Evolutionary conservation across 2,113 vertebrate species (phyloP), one percentile per base, ranked within the genome.

Genomic region (Rhinopithecus roxellana): DNA sequence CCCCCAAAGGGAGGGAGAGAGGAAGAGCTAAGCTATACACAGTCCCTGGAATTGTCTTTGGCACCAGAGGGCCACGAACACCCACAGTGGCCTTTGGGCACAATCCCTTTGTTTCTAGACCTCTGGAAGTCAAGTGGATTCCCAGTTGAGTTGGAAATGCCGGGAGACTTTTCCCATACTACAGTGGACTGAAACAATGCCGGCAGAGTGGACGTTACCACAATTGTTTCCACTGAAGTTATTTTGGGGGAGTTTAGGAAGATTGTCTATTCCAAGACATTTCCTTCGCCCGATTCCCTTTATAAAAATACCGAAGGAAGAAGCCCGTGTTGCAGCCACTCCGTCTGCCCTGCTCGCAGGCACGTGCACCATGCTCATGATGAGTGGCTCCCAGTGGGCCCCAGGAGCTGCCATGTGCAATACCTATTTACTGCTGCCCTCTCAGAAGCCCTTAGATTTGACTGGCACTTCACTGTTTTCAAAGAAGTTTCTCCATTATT

Each of bases 171-270:
- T 99, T 98, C 98, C 98, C 98, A 98, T 98, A 98, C 97, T 97
- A 81, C 57, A 67, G 98, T 43, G 94, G 95, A 97, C 78, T 85
- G 96, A 97, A 99, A 99, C 99, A 99, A 99, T 99, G 98, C 98
- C 97, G 93, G 3, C 38, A 0, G 40, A 98, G 94, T 98, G 98
- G 98, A 98, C 96, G 82, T 98, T 95, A 97, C 97, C 97, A 94
- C 98, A 97, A 99, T 99, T 99, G 99, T 99, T 98, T 98, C 98
- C 98, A 98, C 98, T 92, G 97, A 96, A 98, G 98, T 98, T 99
- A 99, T 99, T 99, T 99, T 98, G 97, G 98, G 98, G 98, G 98
- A 98, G 97, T 98, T 98, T 98, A 98, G 98, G 98, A 98, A 98
- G 98, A 98, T 96, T 98, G 98, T 98, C 98, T 99, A 98, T 99